These are phyloP conservation scores for Eledona agricola DNA, from an alignment of 2,888 invertebrate genomes.

Conservation along the genomic window DNA sequence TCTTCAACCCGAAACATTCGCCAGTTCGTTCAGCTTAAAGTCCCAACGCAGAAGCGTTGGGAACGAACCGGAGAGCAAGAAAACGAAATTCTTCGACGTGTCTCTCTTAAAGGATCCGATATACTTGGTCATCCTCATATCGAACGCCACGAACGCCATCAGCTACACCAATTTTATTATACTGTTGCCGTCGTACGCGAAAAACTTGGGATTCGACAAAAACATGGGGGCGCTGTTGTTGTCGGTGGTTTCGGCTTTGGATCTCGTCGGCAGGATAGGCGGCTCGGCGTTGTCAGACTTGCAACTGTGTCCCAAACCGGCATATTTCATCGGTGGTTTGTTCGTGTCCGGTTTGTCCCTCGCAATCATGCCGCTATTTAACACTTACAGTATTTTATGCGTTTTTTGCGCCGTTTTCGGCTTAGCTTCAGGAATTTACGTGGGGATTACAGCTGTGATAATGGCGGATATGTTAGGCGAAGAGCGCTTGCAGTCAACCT, in stretches of 20 bases:
- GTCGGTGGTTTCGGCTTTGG: slow-evolving; percentile 82
- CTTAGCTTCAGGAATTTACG: slow-evolving; percentile 83
- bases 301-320: slow-evolving; percentile 78
- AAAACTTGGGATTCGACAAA: slow-evolving; percentile 75
- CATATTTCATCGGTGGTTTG: slow-evolving; percentile 83
- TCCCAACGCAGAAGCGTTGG: slow-evolving; percentile 65
- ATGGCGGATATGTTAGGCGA: slow-evolving; percentile 89
- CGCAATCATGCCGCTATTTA: slow-evolving; percentile 74
- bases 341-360: slow-evolving; percentile 80
- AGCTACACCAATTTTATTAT: slow-evolving; percentile 89
- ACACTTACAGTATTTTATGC: slow-evolving; percentile 71
- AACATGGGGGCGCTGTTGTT: slow-evolving; percentile 75
- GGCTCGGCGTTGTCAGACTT: slow-evolving; percentile 86
- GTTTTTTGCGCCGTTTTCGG: slow-evolving; percentile 81
- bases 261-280: slow-evolving; percentile 84
- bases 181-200: slow-evolving; percentile 79
- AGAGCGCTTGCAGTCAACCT: slow-evolving; percentile 84
- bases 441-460: slow-evolving; percentile 86
- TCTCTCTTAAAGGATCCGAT: slow-evolving; percentile 79
- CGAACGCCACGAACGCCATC: slow-evolving; percentile 86
- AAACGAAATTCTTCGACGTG: slow-evolving; percentile 77
- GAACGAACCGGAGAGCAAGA: slow-evolving; percentile 56
- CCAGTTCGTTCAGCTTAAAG: slow-evolving; percentile 79
- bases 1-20: slow-evolving; percentile 79
- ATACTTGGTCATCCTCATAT: slow-evolving; percentile 82